phyloP scores from a whole-genome alignment of 2,113 vertebrate genomes.

The Melanocharis versteri region DNA sequence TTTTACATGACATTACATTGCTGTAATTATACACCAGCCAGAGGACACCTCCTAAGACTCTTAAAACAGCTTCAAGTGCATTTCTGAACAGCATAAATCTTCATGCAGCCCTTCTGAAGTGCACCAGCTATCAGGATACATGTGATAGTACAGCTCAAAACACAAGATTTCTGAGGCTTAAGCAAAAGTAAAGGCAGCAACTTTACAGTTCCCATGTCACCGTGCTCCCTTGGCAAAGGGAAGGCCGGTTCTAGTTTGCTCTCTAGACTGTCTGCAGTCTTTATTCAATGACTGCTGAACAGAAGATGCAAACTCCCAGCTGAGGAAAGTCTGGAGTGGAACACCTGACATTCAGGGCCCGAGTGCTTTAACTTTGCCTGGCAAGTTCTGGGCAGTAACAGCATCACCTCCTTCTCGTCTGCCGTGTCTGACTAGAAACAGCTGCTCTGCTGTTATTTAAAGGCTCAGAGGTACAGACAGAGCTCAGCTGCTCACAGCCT shows the following conservation, averaged over 20 bases:
- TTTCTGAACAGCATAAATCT: background rate
- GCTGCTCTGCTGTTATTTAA: slow-evolving; percentile 11
- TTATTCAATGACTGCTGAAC: background rate
- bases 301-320: background rate
- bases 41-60: background rate
- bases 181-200: background rate
- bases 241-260: background rate
- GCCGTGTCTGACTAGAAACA: background rate
- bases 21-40: background rate
- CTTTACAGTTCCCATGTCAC: background rate
- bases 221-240: background rate
- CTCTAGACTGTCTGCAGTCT: background rate
- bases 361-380: background rate
- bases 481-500: slow-evolving; percentile 38
- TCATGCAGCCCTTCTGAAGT: background rate
- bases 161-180: background rate
- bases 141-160: background rate
- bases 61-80: background rate
- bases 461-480: background rate
- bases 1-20: background rate
- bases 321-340: background rate
- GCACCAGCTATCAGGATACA: background rate
- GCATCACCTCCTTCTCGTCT: background rate
- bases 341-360: background rate
- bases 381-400: background rate